Evolutionary conservation across 1,140 invertebrate species (phyloP).

Genomic region (Drosophila leontia): DNA sequence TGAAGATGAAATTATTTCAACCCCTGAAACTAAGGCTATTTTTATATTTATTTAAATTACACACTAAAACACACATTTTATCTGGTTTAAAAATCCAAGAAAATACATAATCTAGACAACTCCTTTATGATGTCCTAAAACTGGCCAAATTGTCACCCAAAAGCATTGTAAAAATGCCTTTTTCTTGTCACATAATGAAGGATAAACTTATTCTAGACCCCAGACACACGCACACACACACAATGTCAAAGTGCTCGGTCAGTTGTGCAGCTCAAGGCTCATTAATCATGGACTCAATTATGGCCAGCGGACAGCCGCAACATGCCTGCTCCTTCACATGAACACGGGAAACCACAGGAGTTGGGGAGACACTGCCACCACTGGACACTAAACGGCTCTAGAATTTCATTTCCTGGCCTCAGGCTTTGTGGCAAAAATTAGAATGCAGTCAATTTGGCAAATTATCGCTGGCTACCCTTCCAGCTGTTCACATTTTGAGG

Average conservation of each 20-base stretch:
- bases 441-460: conserved; percentile 39
- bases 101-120: neutral
- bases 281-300: conserved; percentile 28
- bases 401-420: conserved; percentile 9
- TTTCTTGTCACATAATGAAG: neutral
- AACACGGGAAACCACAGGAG: neutral
- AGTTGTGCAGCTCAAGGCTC: too few relatives aligned
- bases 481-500: neutral
- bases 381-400: conserved; percentile 2
- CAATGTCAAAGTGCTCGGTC: too few relatives aligned
- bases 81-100: too few relatives aligned
- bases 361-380: neutral
- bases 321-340: conserved; percentile 13
- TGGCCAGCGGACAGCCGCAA: conserved; percentile 2
- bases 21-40: neutral
- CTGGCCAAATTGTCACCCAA: neutral
- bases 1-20: neutral
- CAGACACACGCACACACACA: too few relatives aligned
- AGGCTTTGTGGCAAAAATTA: conserved; percentile 21
- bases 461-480: conserved; percentile 15
- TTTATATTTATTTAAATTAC: neutral
- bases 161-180: neutral
- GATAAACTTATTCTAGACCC: neutral
- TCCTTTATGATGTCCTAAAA: neutral
- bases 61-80: neutral